Base-by-base conservation (phyloP, 2,113 vertebrate species). In the Struthidea cinerea region DNA sequence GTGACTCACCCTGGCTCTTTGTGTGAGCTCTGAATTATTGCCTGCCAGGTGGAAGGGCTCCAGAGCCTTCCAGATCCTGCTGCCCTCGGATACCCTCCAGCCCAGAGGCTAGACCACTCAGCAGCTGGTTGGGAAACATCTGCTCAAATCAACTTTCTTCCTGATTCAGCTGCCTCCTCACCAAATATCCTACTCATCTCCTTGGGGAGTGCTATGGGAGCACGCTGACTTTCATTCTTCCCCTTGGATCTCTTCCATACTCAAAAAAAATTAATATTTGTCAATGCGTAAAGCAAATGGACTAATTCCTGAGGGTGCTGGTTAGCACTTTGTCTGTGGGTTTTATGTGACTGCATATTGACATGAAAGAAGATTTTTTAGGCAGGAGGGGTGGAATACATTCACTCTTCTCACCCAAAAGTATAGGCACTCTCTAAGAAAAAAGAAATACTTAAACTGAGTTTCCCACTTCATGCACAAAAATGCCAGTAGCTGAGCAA, bases 141-240 rank as follows among this genome's bases (percentile, higher is more conserved):
- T 93, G 81, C 77, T 73, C 57, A 78, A 89, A 94, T 91, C 86
- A 93, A 24, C 65, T 91, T 95, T 97, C 84, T 87, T 94, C 91
- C 96, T 96, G 94, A 96, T 95, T 96, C 95, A 97, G 89, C 96
- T 95, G 39, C 42, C 74, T 95, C 57, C 61, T 89, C 60, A 70
- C 32, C 8, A 9, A 92, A 71, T 91, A 84, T 53, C 80, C 91
- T 92, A 37, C 53, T 89, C 87, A 44, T 8, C 55, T 95, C 69
- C 77, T 74, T 82, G 57, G 15, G 23, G 28, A 94, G 57, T 49
- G 69, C 56, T 87, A 64, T 75, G 60, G 56, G 52, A 94, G 84
- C 47, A 57, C 1, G 3, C 23, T 57, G 56, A 46, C 41, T 67
- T 57, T 75, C 65, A 68, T 75, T 91, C 53, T 49, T 82, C 32